Evolutionary conservation across 2,113 vertebrate species (phyloP), one percentile per base, ranked within the genome.

Genomic region (Bufo gargarizans): DNA sequence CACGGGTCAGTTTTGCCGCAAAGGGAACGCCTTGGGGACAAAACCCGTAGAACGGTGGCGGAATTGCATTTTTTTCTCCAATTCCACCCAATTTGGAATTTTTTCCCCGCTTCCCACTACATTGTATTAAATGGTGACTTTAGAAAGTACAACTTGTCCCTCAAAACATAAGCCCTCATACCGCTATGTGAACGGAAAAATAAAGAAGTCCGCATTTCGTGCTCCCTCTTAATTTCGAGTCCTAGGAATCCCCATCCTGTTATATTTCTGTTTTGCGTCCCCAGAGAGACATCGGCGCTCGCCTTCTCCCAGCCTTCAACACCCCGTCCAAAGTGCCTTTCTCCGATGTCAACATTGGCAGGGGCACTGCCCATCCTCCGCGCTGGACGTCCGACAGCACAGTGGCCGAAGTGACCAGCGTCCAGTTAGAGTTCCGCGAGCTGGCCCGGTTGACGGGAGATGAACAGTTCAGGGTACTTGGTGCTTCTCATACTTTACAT

Each of bases 341-440:
- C 90, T 99, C 98, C 0, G 97, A 98, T 1, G 98, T 99, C 71
- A 99, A 99, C 94, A 96, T 99, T 0, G 98, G 98, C n/a, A 97
- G 95, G 1, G 98, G 98, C 7, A 96, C 94, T 0, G 98, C 98
- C 1, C 98, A 98, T 72, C 96, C 97, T 0, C 97, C 98, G 0
- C 96, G 95, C 0, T 99, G 98, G 98, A 99, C 98, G 0, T 96
- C 97, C 0, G 98, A 99, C 93, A 99, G 98, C 95, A 98, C 97
- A 0, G 96, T 99, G 87, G 97, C 98, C 0, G 98, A 99, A 92
- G 98, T 99, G 90, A 99, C 98, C 0, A 99, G 97, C 91, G 97
- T 99, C 61, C 98, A 99, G 94, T 91, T 99, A 91, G 98, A 99
- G 89, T 99, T 99, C 77, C 93, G 98, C 47, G 98, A 99, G 93